Evolutionary conservation across 2,113 vertebrate genomes (phyloP), one percentile per base, ranked within the genome.

Genomic region (Poecile atricapillus): DNA sequence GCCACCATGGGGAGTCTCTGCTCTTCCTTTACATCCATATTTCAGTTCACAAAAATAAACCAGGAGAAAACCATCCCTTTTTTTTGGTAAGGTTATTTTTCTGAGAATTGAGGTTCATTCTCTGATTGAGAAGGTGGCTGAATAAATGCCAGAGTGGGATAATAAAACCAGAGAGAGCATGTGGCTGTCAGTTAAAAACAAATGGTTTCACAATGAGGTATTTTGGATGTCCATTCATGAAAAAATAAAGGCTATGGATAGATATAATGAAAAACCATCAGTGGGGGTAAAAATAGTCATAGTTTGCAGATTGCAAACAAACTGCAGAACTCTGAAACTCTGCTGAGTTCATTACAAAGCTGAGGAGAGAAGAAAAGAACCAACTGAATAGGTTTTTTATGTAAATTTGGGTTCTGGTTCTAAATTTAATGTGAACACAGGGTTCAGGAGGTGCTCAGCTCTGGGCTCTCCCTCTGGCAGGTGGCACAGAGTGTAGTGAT

Each of bases 401-500:
- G 25, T 24, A 73, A 63, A 76, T 68, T 50, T 68, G 49, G 24
- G 24, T 76, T 80, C n/a, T 68, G 28, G 19, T 16, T 80, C 63
- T 80, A 52, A 47, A 60, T 84, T 39, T 90, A 35, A 60, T 0
- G 1, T 35, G 60, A 74, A 35, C 18, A 69, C 23, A n/a, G 50
- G 19, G 15, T 23, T 55, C 16, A 86, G 46, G 62, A 60, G 46
- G 35, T 67, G 60, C 68, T 63, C 37, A 65, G 63, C 31, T 30
- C 7, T 41, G 28, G 37, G n/a, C 7, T 58, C 17, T 63, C 14
- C 35, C 37, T 30, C 20, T 35, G 44, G 58, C 31, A 39, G 37
- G 23, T 64, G 33, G 35, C 44, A 77, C 50, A 73, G 35, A 28
- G 13, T 0, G 0, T 2, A 28, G 41, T 28, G 56, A 35, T 33